Conservation (phyloP, 1,140 invertebrate genomes). For the Piezodorus guildinii region DNA sequence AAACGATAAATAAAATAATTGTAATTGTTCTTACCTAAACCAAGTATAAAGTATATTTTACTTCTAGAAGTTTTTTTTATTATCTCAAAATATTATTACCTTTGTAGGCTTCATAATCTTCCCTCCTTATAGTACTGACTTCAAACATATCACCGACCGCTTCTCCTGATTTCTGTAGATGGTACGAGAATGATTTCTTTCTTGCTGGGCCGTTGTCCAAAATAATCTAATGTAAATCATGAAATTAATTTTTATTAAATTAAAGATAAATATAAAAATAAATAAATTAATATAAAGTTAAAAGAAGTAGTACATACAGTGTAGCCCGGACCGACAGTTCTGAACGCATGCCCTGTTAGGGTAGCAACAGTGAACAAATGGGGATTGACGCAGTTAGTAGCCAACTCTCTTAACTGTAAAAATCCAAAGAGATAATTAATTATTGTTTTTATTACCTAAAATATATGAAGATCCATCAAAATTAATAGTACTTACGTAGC, state of each 20-base stretch:
- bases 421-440: too few relatives aligned
- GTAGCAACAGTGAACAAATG: slow-evolving; percentile 92
- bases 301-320: slow-evolving; percentile 45
- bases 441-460: too few relatives aligned
- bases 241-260: too few relatives aligned
- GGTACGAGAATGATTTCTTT: slow-evolving; percentile 44
- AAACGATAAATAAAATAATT: background rate
- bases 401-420: slow-evolving; percentile 54
- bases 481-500: slow-evolving; percentile 39
- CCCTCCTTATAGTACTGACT: slow-evolving; percentile 69
- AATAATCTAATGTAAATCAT: slow-evolving; percentile 39
- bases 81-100: slow-evolving; percentile 32
- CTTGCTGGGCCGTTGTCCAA: slow-evolving; percentile 87
- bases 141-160: slow-evolving; percentile 80
- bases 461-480: too few relatives aligned
- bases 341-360: slow-evolving; percentile 75
- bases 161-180: slow-evolving; percentile 61
- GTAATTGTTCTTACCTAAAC: too few relatives aligned
- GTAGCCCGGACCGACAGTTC: slow-evolving; percentile 65
- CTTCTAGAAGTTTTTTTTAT: too few relatives aligned
- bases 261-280: background rate
- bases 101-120: slow-evolving; percentile 69
- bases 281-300: too few relatives aligned
- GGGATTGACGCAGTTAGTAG: slow-evolving; percentile 52
- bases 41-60: too few relatives aligned